Evolutionary conservation across 2,113 vertebrate species (phyloP), one percentile per base, ranked within the genome.

Genomic region (Eudyptes chrysolophus): DNA sequence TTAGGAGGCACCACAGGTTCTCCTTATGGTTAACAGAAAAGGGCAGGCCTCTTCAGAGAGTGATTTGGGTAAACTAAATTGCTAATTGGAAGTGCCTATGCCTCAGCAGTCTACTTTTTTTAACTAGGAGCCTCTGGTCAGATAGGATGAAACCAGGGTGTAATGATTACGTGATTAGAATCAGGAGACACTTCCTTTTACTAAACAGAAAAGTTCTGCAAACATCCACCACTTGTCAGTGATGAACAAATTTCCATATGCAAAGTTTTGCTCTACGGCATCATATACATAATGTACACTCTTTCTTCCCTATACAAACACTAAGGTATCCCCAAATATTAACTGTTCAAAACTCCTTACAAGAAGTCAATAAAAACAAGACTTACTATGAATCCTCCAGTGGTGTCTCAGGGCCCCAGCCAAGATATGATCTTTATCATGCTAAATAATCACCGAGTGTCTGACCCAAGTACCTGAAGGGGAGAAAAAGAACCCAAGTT

Each of bases 201-300:
- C 71, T 69, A 36, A 62, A 75, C 52, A 87, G 72, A 74, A 72
- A 76, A 44, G 48, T 84, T 82, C 82, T 95, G 74, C 80, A 89
- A 96, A 92, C 58, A 93, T 76, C 78, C 40, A 89, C 46, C 61
- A 79, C 0, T 1, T 93, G 78, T 75, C 55, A 86, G 40, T 10
- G 71, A 94, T 32, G 93, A 94, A 86, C 79, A 83, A 71, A 69
- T 96, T 94, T 97, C 94, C 61, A 10, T 89, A 89, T 54, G 66
- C 94, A 92, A 81, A 96, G 42, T 83, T 95, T 90, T 81, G 83
- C 66, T 70, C 51, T 34, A 42, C 90, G 90, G 92, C 89, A 97
- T 89, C 95, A 97, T 55, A 80, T 72, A 81, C 25, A 84, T 78
- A 83, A 93, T 15, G n/a, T 24, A 86, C 77, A 36, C 81, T 61